phyloP scores from a whole-genome alignment of 2,113 vertebrate genomes.

The Perca flavescens region DNA sequence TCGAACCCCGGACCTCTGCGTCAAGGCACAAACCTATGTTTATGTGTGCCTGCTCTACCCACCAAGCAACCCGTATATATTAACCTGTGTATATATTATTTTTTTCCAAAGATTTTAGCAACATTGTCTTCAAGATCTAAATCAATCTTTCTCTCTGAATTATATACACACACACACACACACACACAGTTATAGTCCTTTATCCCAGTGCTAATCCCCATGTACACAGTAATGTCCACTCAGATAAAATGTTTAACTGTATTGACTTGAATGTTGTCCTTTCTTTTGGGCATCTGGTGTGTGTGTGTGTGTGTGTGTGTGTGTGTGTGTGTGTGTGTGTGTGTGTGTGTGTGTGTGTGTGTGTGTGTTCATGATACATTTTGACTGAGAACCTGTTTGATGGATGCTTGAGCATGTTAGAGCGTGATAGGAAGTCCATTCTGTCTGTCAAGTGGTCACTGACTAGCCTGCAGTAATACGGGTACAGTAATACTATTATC shows the following conservation, averaged over 20 bases:
- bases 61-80: too few relatives aligned
- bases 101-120: background rate
- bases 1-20: too few relatives aligned
- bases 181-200: conserved; percentile 1
- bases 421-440: conserved; percentile 29
- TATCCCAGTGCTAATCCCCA: conserved; percentile 51
- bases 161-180: background rate
- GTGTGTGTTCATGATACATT: conserved; percentile 11
- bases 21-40: too few relatives aligned
- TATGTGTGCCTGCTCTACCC: too few relatives aligned
- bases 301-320: too few relatives aligned
- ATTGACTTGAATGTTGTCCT: conserved; percentile 70
- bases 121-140: background rate
- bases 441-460: conserved; percentile 29
- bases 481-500: conserved; percentile 48
- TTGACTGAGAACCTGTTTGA: conserved; percentile 32
- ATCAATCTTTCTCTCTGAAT: background rate
- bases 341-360: background rate
- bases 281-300: conserved; percentile 60
- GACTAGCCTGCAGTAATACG: background rate
- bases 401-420: conserved; percentile 1
- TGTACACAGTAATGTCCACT: conserved; percentile 64
- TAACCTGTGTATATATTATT: too few relatives aligned
- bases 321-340: too few relatives aligned
- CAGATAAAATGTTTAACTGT: conserved; percentile 72